Evolutionary conservation across 1,140 invertebrate species (phyloP), one percentile per base, ranked within the genome.

Genomic region (Drosophila serrata): DNA sequence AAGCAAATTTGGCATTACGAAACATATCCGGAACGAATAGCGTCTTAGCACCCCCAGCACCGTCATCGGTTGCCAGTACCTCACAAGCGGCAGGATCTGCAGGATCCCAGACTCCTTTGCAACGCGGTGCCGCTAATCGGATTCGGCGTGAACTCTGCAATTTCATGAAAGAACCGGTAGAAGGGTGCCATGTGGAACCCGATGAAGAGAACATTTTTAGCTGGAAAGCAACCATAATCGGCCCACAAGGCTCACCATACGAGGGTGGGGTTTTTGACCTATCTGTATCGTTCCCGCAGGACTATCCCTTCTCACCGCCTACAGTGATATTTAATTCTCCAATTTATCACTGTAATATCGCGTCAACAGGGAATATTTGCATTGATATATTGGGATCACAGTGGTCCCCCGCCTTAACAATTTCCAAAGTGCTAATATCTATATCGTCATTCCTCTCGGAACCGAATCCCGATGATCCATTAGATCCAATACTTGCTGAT

Each of bases 231-330:
- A n/a, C 15, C 13, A 39, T 39, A 13, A 6, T 7, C 0, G 37
- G 15, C 6, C 37, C 37, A 3, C 6, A 13, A 2, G 37, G 37
- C 6, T 15, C 37, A 2, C 37, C 37, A n/a, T 39, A 39, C 37
- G 37, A 39, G 2, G 37, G 37, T 6, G 37, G 37, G 6, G 6
- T n/a, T 7, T 39, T 39, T 5, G 6, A 6, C 6, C 15, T 39
- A 1, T 1, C 4, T 3, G 0, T 39, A 2, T 1, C 7, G 0
- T n/a, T 39, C 2, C 37, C 15, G 12, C 6, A 3, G 1, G 6
- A 39, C 15, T 39, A 39, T 39, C 37, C 37, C 0, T 39, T n/a
- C 6, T 5, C 15, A 2, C 37, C 37, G 6, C 37, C 37, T 13
- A n/a, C n/a, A n/a, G n/a, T n/a, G n/a, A 1, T 2, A 6, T 15